phyloP scores from a whole-genome alignment of 2,888 invertebrate species.

The Drosophila sordidapex region DNA sequence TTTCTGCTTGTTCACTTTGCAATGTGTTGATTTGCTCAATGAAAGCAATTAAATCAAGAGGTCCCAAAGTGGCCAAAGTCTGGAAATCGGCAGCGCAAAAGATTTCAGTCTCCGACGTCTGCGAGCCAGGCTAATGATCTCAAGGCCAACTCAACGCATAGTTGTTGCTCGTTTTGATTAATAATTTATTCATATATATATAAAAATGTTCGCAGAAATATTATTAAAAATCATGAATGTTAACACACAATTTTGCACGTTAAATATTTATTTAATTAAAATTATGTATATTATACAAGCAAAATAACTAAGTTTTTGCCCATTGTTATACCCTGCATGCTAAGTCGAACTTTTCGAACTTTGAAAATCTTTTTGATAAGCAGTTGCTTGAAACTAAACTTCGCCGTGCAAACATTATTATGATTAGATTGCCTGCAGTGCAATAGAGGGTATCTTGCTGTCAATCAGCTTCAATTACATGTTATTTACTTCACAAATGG shows the following conservation, averaged over 20 bases:
- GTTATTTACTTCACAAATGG: conserved; percentile 12
- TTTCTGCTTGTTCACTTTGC: conserved; percentile 36
- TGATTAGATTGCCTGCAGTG: neutral
- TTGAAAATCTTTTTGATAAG: neutral
- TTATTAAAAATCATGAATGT: conserved; percentile 60
- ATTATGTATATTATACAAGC: conserved; percentile 34
- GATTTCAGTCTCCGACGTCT: conserved; percentile 5
- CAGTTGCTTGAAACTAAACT: neutral
- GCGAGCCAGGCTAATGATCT: conserved; percentile 51
- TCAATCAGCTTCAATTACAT: neutral
- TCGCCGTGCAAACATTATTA: neutral
- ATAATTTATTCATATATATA: conserved; percentile 52
- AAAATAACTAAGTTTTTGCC: conserved; percentile 6
- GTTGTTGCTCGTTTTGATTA: conserved; percentile 40
- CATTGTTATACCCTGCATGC: conserved; percentile 17
- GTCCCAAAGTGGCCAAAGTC: conserved; percentile 47
- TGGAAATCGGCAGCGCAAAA: conserved; percentile 23
- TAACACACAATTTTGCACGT: conserved; percentile 51
- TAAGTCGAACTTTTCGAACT: neutral
- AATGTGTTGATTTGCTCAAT: conserved; percentile 70
- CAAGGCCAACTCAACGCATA: conserved; percentile 29
- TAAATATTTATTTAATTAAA: conserved; percentile 68
- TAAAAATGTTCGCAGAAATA: conserved; percentile 3
- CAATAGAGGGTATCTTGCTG: conserved; percentile 12
- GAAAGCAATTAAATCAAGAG: conserved; percentile 77